Evolutionary conservation across 2,797 vertebrate species (phyloP).

Genomic region (Tangara arthus): DNA sequence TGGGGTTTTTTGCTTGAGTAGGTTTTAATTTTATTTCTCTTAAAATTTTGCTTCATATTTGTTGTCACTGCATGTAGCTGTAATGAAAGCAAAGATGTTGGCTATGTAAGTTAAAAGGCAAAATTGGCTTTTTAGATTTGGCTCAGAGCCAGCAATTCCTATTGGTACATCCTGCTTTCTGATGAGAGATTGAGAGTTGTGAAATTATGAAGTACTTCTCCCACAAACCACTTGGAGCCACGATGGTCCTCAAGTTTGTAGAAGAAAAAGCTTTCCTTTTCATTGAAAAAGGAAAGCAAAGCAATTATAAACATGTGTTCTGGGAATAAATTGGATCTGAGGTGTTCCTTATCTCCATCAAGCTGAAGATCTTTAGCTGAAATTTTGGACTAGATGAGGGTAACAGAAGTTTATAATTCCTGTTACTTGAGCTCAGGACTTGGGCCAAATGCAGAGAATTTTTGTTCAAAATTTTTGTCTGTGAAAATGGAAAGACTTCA

Average conservation of each 20-base stretch:
- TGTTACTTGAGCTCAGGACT: not conserved
- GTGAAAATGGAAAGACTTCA: not conserved
- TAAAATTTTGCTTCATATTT: not conserved
- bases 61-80: not conserved
- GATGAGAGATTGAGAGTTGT: not conserved
- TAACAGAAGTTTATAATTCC: not conserved
- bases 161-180: not conserved
- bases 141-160: not conserved
- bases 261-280: not conserved
- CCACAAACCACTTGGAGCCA: not conserved
- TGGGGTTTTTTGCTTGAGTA: not conserved
- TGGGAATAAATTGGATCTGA: accelerated
- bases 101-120: not conserved
- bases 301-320: not conserved
- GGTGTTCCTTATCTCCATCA: not conserved
- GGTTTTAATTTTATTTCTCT: not conserved
- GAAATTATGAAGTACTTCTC: not conserved
- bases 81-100: not conserved
- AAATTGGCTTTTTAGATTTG: not conserved
- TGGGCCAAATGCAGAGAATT: not conserved
- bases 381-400: not conserved
- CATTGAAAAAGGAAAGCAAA: not conserved
- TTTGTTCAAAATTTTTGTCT: not conserved
- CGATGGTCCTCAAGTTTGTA: accelerated
- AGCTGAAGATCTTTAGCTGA: not conserved